Base-by-base conservation (phyloP, 2,888 invertebrate genomes). In the Temnothorax ravouxi region DNA sequence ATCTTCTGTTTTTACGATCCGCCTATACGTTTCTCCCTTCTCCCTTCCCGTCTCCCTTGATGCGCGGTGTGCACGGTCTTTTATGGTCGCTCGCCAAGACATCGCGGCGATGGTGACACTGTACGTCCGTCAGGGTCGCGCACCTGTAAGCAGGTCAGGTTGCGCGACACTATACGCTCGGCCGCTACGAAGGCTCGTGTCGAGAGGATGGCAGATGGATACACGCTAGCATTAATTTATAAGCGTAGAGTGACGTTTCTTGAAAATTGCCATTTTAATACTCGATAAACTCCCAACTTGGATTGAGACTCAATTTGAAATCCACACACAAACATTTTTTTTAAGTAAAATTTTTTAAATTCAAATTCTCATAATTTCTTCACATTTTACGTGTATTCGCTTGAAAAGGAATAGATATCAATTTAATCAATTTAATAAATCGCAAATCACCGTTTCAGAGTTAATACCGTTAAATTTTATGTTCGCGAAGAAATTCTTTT, bases 101-200 rank as follows among this genome's bases (percentile, higher is more conserved):
- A 34, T 21, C 50, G 71, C 71, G 47, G 18, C 69, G 54, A 64
- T 71, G 71, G 80, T 72, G 84, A 84, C 80, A 84, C 81, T 80
- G 80, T 84, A 50, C 66, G 56, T 56, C 56, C 77, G 79, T 83
- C 81, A 81, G 77, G 83, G 79, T 83, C 64, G 38, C 77, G 76
- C 83, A 77, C 77, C 64, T 76, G 83, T 62, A 76, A 76, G 62
- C 61, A 77, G 81, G 81, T 75, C 75, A 76, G 77, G 77, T 71
- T 72, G 77, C 44, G 52, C 79, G 79, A 59, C 69, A 59, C 38
- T 29, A n/a, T n/a, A 25, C 66, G 66, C 52, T 66, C 50, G 52
- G 41, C 41, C 61, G 25, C 41, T 61, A 50, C 29, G 61, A 74
- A 75, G 41, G 62, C 62, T 21, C 18, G 77, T 18, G 52, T 44